Conservation (phyloP, 2,113 vertebrate species). For the Rana temporaria region DNA sequence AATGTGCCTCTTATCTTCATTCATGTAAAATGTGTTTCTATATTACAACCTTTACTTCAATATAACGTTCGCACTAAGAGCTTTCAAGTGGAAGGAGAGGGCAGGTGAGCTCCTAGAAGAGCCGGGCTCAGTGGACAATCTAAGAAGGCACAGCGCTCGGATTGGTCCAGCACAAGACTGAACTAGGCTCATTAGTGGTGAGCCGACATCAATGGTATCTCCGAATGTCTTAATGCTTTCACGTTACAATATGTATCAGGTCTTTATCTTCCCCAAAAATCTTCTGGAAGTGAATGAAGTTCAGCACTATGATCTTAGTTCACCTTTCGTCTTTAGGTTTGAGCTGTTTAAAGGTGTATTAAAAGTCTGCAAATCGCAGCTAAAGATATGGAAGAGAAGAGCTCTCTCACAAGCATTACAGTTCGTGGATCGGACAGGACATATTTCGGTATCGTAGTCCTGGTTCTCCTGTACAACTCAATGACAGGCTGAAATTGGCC, state of each 20-base stretch:
- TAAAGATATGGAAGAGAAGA: neutral
- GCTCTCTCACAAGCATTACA: neutral
- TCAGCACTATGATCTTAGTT: slow-evolving; percentile 12
- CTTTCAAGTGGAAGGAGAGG: neutral
- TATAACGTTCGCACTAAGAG: too few relatives aligned
- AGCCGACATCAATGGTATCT: neutral
- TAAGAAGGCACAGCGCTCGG: neutral
- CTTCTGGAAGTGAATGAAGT: neutral
- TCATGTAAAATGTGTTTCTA: neutral
- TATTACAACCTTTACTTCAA: neutral
- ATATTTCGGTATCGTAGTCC: too few relatives aligned
- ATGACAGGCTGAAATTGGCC: too few relatives aligned
- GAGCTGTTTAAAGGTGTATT: neutral
- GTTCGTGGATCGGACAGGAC: too few relatives aligned
- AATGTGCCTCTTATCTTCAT: too few relatives aligned
- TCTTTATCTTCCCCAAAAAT: slow-evolving; percentile 7
- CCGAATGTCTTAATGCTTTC: neutral
- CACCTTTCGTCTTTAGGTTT: slow-evolving; percentile 2
- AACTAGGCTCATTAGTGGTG: neutral
- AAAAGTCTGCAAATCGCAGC: neutral
- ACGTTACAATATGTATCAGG: neutral
- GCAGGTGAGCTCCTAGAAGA: neutral
- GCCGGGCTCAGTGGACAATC: too few relatives aligned
- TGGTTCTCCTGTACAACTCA: too few relatives aligned
- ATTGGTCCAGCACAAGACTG: neutral